Percentiles rank a stretch among this genome's conserved stretches.
These are phyloP conservation scores for Galaxea fascicularis DNA, from an alignment of 92 coral and sea anemone species.

Conservation along the genomic window DNA sequence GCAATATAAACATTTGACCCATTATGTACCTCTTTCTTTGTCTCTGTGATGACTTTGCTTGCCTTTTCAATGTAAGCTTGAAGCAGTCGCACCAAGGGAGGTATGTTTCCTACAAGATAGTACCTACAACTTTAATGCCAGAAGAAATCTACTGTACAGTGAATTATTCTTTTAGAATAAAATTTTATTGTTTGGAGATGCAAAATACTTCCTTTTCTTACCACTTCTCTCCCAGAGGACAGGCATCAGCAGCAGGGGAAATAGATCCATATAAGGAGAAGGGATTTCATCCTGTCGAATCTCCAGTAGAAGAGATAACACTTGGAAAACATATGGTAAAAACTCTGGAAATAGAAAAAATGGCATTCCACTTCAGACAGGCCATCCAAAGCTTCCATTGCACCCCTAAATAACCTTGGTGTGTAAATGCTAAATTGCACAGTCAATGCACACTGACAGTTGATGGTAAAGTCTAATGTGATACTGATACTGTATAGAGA, in stretches of 20 bases:
- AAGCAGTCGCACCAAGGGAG: constrained; percentile 91
- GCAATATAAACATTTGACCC: too few relatives aligned
- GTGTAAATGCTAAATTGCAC: too few relatives aligned
- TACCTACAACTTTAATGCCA: neutral
- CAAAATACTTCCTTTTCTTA: constrained; percentile 33
- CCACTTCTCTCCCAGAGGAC: constrained; percentile 98
- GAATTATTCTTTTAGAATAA: neutral
- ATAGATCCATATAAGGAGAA: constrained; percentile 80
- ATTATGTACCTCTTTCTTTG: constrained; percentile 75
- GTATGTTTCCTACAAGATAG: constrained; percentile 83
- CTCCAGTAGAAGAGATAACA: constrained; percentile 89
- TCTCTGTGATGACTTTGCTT: constrained; percentile 75
- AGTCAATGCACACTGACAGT: too few relatives aligned
- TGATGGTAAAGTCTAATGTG: too few relatives aligned
- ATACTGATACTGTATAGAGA: too few relatives aligned
- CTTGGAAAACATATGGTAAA: constrained; percentile 98
- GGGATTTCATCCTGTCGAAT: constrained; percentile 90
- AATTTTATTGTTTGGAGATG: neutral
- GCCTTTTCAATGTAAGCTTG: constrained; percentile 96
- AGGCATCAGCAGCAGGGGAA: constrained; percentile 85
- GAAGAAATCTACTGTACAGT: neutral
- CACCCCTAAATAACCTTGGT: neutral
- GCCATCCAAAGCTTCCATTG: neutral
- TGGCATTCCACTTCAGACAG: neutral
- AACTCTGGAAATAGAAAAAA: constrained; percentile 73